A percentile compares a stretch with the other conserved stretches of the same genome.
These are phyloP conservation scores for Drosophila anceps DNA, from an alignment of 2,888 invertebrate species.

Conservation along the genomic window DNA sequence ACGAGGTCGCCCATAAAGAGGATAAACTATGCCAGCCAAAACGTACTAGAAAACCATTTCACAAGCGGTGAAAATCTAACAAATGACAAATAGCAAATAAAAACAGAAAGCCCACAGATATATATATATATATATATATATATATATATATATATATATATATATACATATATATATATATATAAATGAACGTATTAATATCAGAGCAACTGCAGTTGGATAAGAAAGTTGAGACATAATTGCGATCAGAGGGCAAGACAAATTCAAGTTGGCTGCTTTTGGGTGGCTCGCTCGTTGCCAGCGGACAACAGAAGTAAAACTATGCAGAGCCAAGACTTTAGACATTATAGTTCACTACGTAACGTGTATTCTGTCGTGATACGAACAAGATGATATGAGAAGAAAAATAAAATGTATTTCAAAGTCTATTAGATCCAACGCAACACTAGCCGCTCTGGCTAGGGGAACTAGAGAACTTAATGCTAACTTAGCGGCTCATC, in stretches of 20 bases:
- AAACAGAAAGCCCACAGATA: background rate
- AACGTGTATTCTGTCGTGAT: slow-evolving; percentile 3
- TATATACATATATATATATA: background rate
- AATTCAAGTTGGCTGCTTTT: slow-evolving; percentile 11
- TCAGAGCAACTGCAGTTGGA: slow-evolving; percentile 35
- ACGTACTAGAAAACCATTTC: slow-evolving; percentile 19
- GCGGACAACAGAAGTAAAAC: background rate
- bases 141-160: too few relatives aligned
- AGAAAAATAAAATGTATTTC: background rate
- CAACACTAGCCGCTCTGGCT: background rate
- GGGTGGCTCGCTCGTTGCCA: slow-evolving; percentile 29
- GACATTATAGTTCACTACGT: background rate
- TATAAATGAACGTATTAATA: background rate
- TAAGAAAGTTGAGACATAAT: slow-evolving; percentile 48
- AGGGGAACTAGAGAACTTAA: background rate
- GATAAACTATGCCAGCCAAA: slow-evolving; percentile 7
- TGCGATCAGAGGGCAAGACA: slow-evolving; percentile 43
- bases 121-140: too few relatives aligned
- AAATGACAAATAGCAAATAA: slow-evolving; percentile 15
- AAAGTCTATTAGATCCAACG: background rate
- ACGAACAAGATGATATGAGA: background rate
- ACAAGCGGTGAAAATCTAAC: slow-evolving; percentile 40
- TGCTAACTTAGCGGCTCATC: slow-evolving; percentile 51
- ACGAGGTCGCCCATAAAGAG: slow-evolving; percentile 31
- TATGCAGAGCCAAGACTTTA: background rate